These are phyloP conservation scores for Apomyelois bistriatella DNA, from an alignment of 2,888 invertebrate species.

Conservation along the genomic window DNA sequence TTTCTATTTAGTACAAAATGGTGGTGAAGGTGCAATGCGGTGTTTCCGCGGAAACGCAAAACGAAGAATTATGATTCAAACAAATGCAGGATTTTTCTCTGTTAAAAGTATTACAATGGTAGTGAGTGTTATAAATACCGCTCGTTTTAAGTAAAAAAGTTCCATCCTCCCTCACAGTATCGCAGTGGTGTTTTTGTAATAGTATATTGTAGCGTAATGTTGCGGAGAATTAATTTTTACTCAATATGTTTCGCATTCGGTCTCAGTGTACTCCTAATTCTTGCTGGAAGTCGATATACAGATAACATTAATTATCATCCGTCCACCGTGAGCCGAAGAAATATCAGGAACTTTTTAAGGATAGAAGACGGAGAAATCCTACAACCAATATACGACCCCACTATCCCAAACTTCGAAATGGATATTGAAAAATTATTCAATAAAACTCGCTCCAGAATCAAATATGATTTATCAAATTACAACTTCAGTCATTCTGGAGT, in stretches of 20 bases:
- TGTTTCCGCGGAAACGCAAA: constrained; percentile 74
- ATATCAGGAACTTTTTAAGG: constrained; percentile 78
- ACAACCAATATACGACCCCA: constrained; percentile 50
- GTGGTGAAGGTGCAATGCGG: constrained; percentile 75
- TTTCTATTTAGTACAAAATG: constrained; percentile 49
- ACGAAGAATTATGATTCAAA: constrained; percentile 62
- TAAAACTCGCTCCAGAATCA: constrained; percentile 57
- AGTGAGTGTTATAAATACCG: constrained; percentile 55
- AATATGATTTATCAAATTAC: constrained; percentile 57
- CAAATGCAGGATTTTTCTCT: constrained; percentile 31
- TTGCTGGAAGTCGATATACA: constrained; percentile 78
- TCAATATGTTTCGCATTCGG: constrained; percentile 76
- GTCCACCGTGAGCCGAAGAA: constrained; percentile 62
- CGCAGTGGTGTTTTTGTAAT: constrained; percentile 34
- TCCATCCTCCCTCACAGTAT: constrained; percentile 39
- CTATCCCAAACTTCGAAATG: constrained; percentile 56
- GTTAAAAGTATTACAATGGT: constrained; percentile 48
- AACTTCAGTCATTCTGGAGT: constrained; percentile 59
- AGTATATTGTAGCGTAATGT: constrained; percentile 65
- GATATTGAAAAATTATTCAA: constrained; percentile 61
- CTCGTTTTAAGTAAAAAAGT: constrained; percentile 40
- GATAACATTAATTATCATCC: constrained; percentile 74
- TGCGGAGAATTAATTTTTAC: constrained; percentile 74
- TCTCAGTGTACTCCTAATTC: constrained; percentile 73
- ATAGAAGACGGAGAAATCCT: constrained; percentile 75